Evolutionary conservation across 1,140 invertebrate genomes (phyloP), one percentile per base, ranked within the genome.

Genomic region (Drosophila oshimai): DNA sequence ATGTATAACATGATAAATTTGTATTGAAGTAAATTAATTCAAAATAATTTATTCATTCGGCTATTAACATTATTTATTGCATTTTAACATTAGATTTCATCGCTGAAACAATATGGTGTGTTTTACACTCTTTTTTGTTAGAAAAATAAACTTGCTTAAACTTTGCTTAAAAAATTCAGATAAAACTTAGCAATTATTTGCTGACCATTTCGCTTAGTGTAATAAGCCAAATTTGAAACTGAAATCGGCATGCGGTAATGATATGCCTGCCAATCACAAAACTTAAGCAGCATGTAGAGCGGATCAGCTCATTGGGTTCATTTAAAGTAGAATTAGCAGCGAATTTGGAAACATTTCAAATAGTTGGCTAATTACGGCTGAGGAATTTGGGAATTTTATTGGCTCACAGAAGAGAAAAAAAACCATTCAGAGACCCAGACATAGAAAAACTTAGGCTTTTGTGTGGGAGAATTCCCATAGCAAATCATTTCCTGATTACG

Each of bases 241-340:
- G 24, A 58, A 71, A 46, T 49, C 20, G 49, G 47, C 58, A 55
- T 71, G 75, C 49, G 60, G 55, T 84, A 84, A 87, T 84, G 81
- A 87, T 84, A 87, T 80, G 79, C 80, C 79, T 80, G 79, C 80
- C 79, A 84, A 86, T 86, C 79, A 70, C 54, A 72, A 72, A 72
- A 50, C 58, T 44, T 75, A 78, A 65, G 77, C 69, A 78, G 74
- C 74, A 78, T 79, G 76, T 67, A 53, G 33, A 62, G 54, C 41
- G 55, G n/a, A 37, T 58, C 58, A 67, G 71, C 72, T 86, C 51
- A 84, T 80, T 84, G 81, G 71, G 47, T 84, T 75, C 75, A 45
- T 87, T 84, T 84, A 86, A 68, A 55, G 50, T 72, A 64, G 71
- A 84, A 86, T 86, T 86, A 86, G 41, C 53, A 13, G 29, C 45